phyloP scores from a whole-genome alignment of 2,113 vertebrate species.

The Loxodonta africana region DNA sequence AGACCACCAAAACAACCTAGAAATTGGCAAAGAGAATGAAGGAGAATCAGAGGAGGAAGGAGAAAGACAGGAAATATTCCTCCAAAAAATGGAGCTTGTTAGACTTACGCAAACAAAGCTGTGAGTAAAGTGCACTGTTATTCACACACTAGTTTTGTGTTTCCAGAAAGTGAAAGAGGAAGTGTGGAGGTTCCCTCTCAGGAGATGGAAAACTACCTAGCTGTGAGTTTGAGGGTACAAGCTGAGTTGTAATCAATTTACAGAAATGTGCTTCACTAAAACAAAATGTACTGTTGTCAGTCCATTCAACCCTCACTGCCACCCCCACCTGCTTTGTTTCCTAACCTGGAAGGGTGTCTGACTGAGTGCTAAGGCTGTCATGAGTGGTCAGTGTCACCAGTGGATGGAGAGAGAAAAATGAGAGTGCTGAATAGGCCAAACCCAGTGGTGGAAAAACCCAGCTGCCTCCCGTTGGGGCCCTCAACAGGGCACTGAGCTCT shows the following conservation, averaged over 20 bases:
- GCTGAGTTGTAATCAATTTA: not conserved
- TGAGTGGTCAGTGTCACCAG: constrained; percentile 82
- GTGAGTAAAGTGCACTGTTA: not conserved
- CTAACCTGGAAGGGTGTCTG: constrained; percentile 3
- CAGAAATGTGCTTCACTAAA: constrained; percentile 68
- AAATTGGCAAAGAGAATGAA: not conserved
- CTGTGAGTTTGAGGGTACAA: constrained; percentile 73
- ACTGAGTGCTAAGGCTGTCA: not conserved
- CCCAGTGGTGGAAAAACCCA: constrained; percentile 35
- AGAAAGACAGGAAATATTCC: constrained; percentile 46
- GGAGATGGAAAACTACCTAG: not conserved
- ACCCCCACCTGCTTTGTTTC: not conserved
- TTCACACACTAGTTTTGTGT: not conserved
- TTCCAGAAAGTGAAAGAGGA: constrained; percentile 66
- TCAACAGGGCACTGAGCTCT: not conserved
- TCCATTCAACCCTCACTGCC: constrained; percentile 73
- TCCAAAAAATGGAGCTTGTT: constrained; percentile 67
- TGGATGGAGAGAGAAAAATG: constrained; percentile 68
- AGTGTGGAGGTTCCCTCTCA: not conserved
- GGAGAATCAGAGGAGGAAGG: constrained; percentile 54
- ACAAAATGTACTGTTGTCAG: constrained; percentile 74
- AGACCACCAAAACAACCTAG: not conserved
- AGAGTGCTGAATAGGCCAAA: constrained; percentile 66
- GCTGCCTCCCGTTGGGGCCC: not conserved
- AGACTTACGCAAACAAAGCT: constrained; percentile 68